Base-by-base conservation (phyloP, 92 coral and sea anemone genomes). In the Epizoanthus scotinus region DNA sequence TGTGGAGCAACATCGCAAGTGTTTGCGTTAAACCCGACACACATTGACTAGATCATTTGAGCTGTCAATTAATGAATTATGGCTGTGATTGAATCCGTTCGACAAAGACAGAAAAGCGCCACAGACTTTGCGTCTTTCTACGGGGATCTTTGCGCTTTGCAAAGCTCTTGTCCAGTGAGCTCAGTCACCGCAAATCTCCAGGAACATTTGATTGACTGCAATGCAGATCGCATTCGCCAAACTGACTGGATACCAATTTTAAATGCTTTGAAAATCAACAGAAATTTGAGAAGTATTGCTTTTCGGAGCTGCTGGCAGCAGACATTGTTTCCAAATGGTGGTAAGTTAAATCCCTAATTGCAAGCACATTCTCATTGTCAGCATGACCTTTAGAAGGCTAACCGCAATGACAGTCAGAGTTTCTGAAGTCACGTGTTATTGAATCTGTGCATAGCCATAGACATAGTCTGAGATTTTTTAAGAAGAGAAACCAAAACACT, bases 271-370 rank as follows among this genome's bases (percentile, higher is more conserved):
- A 91, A 72, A 83, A 96, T 96, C 29, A 96, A 96, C 86, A 96
- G 87, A 77, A 83, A 83, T 9, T 87, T 96, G 63, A 94, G 84
- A 44, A 73, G 84, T 60, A 79, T 96, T 36, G 97, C 98, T 4
- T 89, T 96, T 59, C 88, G 98, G 78, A 96, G 99, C 69, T 96
- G 82, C 67, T 96, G 99, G 99, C 98, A 96, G 70, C 97, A 96
- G 78, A 91, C 91, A 0, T 82, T 96, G 12, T 94, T 82, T 36
- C 97, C 97, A 3, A 87, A 88, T 50, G 93, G 84, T 74, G 97
- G 97, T 91, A 79, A 56, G 54, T 47, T 50, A 8, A 31, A 36
- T 21, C 17, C 24, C 47, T 19, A 7, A 17, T 0, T 9, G 8
- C 19, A 5, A 20, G 38, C 44, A 40, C 47, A 0, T 31, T 24